Percentiles rank a stretch among this genome's conserved stretches.
phyloP scores from a whole-genome alignment of 2,113 vertebrate species.

The Cyprinodon brontotheroides region DNA sequence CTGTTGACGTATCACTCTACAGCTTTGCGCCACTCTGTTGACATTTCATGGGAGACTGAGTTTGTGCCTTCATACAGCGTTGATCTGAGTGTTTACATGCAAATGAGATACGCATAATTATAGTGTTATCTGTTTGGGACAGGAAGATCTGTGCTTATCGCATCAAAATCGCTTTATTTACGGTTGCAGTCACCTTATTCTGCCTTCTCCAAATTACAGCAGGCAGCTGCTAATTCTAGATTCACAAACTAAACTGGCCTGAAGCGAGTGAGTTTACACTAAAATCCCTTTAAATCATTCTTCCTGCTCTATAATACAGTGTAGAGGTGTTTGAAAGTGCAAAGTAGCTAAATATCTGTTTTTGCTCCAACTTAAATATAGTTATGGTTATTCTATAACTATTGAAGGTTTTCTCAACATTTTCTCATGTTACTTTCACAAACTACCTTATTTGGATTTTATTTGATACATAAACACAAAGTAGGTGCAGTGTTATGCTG shows the following conservation, averaged over 20 bases:
- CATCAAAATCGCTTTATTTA: constrained; percentile 57
- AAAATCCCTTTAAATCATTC: constrained; percentile 30
- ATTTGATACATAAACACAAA: background rate
- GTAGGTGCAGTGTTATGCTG: background rate
- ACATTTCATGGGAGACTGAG: constrained; percentile 53
- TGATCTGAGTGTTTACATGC: constrained; percentile 62
- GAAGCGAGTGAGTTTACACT: constrained; percentile 20
- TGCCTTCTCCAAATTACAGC: constrained; percentile 46
- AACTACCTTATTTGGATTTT: background rate
- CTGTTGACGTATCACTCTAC: constrained; percentile 28
- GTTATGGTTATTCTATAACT: background rate
- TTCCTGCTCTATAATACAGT: background rate
- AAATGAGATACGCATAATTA: constrained; percentile 65
- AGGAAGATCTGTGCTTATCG: constrained; percentile 55
- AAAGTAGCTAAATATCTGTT: constrained; percentile 18
- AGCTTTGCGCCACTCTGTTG: constrained; percentile 49
- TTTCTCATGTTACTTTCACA: background rate
- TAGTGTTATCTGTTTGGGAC: constrained; percentile 59
- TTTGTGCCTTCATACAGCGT: constrained; percentile 55
- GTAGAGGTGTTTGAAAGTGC: constrained; percentile 20
- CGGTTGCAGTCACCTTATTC: constrained; percentile 53
- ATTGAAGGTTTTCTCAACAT: constrained; percentile 21
- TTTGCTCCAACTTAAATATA: background rate
- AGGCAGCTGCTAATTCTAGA: constrained; percentile 36
- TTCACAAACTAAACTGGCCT: constrained; percentile 12